Evolutionary conservation across 2,888 invertebrate species (phyloP).

Genomic region (Idaea biselata): DNA sequence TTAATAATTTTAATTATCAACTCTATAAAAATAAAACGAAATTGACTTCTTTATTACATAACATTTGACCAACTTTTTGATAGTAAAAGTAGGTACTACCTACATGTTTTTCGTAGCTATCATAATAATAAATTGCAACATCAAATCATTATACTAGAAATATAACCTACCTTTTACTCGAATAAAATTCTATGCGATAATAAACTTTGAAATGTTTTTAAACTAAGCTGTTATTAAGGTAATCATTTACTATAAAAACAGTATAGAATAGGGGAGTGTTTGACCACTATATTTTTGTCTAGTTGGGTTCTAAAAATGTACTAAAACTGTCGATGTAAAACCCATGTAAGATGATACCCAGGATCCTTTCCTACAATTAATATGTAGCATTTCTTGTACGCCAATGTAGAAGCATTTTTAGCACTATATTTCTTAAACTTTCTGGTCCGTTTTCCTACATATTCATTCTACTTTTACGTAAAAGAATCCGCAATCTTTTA

Average conservation of each 20-base stretch:
- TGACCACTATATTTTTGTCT: too few species aligned
- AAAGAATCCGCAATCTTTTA: not conserved
- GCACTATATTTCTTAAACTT: not conserved
- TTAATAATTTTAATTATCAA: not conserved
- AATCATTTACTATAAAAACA: too few species aligned
- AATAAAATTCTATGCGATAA: not conserved
- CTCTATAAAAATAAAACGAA: not conserved
- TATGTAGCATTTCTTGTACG: too few species aligned
- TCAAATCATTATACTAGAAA: not conserved
- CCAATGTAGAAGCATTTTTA: not conserved
- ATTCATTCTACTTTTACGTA: slow-evolving; percentile 11
- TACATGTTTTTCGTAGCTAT: not conserved
- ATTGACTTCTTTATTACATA: not conserved
- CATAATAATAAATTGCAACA: not conserved
- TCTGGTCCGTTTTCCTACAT: slow-evolving; percentile 22
- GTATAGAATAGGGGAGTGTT: too few species aligned
- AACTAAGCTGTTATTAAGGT: not conserved
- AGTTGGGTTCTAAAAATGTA: too few species aligned
- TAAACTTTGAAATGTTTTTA: not conserved
- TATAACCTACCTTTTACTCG: not conserved
- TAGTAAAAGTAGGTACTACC: not conserved
- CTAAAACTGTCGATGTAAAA: too few species aligned
- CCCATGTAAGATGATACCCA: too few species aligned
- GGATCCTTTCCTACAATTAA: too few species aligned
- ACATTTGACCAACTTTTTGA: not conserved